These are phyloP conservation scores for Sebastes itinus DNA, from an alignment of 2,797 vertebrate genomes.

Conservation along the genomic window DNA sequence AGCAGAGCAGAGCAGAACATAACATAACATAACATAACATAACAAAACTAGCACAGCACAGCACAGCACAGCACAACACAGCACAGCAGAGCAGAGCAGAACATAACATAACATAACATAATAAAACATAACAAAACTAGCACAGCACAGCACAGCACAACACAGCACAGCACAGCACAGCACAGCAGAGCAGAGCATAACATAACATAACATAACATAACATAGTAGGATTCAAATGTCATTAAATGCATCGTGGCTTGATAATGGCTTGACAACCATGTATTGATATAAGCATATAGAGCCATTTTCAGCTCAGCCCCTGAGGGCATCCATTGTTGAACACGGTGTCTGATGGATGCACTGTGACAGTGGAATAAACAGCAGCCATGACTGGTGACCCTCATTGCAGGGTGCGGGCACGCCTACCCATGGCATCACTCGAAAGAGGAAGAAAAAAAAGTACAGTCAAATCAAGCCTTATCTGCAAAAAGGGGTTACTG, in stretches of 20 bases:
- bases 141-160: background rate
- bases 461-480: slow-evolving; percentile 50
- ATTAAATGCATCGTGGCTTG: slow-evolving; percentile 21
- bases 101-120: background rate
- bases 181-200: background rate
- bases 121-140: background rate
- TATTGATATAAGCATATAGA: slow-evolving; percentile 21
- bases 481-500: slow-evolving; percentile 48
- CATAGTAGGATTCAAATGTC: background rate
- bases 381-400: slow-evolving; percentile 63
- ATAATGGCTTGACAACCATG: slow-evolving; percentile 22
- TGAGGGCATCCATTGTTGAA: slow-evolving; percentile 35
- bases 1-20: no score
- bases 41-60: no score
- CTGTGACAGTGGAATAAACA: slow-evolving; percentile 70
- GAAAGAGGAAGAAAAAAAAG: slow-evolving; percentile 30
- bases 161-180: rapidly evolving
- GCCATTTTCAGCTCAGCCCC: slow-evolving; percentile 53
- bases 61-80: no score
- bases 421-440: slow-evolving; percentile 56
- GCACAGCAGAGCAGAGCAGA: background rate
- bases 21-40: no score
- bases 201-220: background rate
- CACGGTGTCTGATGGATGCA: slow-evolving; percentile 64
- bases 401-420: slow-evolving; percentile 36